Evolutionary conservation across 2,888 invertebrate genomes (phyloP), one percentile per base, ranked within the genome.

Genomic region (Carabus problematicus): DNA sequence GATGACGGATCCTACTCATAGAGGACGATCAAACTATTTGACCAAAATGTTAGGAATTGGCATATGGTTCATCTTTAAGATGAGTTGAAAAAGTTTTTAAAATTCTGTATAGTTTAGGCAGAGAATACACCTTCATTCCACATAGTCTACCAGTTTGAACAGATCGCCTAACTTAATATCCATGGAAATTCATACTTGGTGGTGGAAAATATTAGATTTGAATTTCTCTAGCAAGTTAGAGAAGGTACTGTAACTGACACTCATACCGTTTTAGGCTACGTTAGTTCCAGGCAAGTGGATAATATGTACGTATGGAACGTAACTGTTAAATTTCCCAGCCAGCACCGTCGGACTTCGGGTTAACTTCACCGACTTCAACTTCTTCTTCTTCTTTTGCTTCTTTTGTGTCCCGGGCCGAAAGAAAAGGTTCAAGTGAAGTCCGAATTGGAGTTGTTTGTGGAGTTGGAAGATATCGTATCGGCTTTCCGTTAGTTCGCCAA

Each of bases 361-460:
- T 29, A 29, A 29, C 29, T 29, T 29, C 29, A 29, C 29, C 29
- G 29, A 29, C 29, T 29, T 29, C 29, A 29, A 29, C 29, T 29
- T 29, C 41, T 40, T 40, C 40, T 41, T 49, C 47, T 39, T 39
- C 58, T 59, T 59, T 19, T 63, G 47, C 54, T 63, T 40, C 63
- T 63, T 63, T 63, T 63, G 63, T 63, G 63, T 19, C 40, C n/a
- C 41, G 62, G 29, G 29, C 3, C 29, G 41, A 63, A 63, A 63
- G 63, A 63, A 63, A 63, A 63, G 63, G 63, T 63, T 63, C 63
- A 63, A 63, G 63, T 63, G 63, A 63, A 63, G 63, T 63, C 63
- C 63, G 63, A 63, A 63, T 63, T 54, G 63, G 54, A 63, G 63
- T 63, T 63, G 63, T 63, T 63, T 63, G 63, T 49, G 63, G 63